Percentiles rank a stretch among this genome's conserved stretches.
phyloP scores from a whole-genome alignment of 1,140 invertebrate genomes.

The Scaptodrosophila lebanonensis region DNA sequence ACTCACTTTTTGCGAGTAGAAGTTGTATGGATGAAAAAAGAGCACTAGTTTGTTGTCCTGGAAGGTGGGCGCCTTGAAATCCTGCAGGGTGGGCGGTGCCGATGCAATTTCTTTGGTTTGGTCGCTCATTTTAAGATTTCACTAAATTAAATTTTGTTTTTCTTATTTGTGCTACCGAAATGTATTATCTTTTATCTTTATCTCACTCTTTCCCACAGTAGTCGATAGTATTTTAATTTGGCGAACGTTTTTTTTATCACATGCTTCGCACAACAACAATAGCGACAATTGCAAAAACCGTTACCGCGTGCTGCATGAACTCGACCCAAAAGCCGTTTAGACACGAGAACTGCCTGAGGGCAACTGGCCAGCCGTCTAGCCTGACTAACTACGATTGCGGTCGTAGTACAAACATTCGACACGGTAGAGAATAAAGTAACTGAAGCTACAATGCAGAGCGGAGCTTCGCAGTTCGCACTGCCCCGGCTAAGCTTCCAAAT shows the following conservation, averaged over 20 bases:
- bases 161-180: no score
- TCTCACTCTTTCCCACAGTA: slow-evolving; percentile 22
- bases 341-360: no score
- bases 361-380: no score
- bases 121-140: slow-evolving; percentile 12
- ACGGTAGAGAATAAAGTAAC: no score
- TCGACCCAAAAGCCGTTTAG: no score
- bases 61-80: slow-evolving; percentile 62
- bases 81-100: slow-evolving; percentile 18
- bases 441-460: no score
- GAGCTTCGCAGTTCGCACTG: no score
- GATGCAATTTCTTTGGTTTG: slow-evolving; percentile 34
- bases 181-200: slow-evolving; percentile 7
- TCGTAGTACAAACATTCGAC: no score
- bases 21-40: slow-evolving; percentile 85
- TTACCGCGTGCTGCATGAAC: no score
- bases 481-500: no score
- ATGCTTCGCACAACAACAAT: no score
- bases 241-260: slow-evolving; percentile 13
- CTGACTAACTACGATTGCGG: no score
- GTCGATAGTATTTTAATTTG: neutral
- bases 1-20: slow-evolving; percentile 86
- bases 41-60: slow-evolving; percentile 79
- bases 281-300: neutral
- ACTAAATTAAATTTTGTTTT: neutral